Base-by-base conservation (phyloP, 2,888 invertebrate species). In the Amiota communis region DNA sequence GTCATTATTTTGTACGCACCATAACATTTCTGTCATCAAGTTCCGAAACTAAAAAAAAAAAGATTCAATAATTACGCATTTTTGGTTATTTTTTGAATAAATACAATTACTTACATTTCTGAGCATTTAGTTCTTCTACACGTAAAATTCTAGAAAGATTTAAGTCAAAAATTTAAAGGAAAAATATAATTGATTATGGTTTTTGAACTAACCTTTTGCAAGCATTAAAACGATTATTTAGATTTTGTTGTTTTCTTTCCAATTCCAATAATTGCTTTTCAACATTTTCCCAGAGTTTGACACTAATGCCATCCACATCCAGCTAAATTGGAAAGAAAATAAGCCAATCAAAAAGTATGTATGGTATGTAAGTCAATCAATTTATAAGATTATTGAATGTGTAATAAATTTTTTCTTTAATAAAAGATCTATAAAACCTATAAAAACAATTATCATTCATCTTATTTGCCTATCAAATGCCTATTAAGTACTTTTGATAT, bases 181-280 rank as follows among this genome's bases (percentile, higher is more conserved):
- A 15, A 61, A 23, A 11, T 12, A 61, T 9, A 63, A 11, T 9
- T 63, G 36, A 4, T 23, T 59, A 12, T 23, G 6, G 1, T 46
- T 12, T 53, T 12, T 53, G 4, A 8, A 53, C 13, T 2, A 8
- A 63, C 63, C 23, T 63, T 36, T 63, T 63, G 46, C 63, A 63
- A 23, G 23, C 63, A 36, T 63, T 36, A 36, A 63, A 63, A 13
- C 63, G 13, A 63, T 12, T 46, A 12, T 46, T 11, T 1, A 63
- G 36, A 63, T 13, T 63, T 20, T 11, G 4, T 17, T 59, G 59
- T 11, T 59, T 59, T 23, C 59, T 15, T 6, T 59, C 59, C 59
- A 59, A 20, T 59, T 46, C 63, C 11, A 63, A 6, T 63, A 63
- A 46, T 36, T 46, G 63, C 9, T 63, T 63, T 63, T 63, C 63